These are phyloP conservation scores for Sycophila texana DNA, from an alignment of 2,888 invertebrate species.

Conservation along the genomic window DNA sequence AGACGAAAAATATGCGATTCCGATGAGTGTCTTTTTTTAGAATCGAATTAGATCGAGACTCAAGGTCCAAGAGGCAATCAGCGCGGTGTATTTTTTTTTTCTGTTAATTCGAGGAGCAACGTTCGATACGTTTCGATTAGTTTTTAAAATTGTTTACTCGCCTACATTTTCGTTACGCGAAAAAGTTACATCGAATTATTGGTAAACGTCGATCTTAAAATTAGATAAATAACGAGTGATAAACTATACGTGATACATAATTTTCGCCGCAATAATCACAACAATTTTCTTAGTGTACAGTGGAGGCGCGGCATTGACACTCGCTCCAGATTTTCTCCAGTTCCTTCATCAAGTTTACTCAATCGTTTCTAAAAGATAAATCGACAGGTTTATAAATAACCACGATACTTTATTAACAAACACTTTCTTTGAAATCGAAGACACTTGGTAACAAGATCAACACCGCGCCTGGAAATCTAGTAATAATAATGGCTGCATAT, in stretches of 20 bases:
- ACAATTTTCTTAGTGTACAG: conserved; percentile 23
- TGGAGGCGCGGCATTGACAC: conserved; percentile 10
- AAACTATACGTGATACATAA: neutral
- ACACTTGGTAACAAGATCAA: neutral
- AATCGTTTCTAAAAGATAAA: neutral
- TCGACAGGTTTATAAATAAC: neutral
- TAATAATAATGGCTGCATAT: conserved; percentile 56
- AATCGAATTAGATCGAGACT: no score
- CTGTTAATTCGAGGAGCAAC: no score
- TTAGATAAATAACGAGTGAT: conserved; percentile 3
- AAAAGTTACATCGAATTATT: no score
- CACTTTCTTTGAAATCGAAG: neutral
- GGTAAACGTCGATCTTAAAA: conserved; percentile 15
- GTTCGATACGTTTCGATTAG: neutral
- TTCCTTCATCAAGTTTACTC: neutral
- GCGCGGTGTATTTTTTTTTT: no score
- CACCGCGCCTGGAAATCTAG: conserved; percentile 16
- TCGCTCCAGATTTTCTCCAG: neutral
- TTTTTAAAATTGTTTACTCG: no score
- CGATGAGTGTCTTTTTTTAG: neutral
- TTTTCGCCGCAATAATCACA: conserved; percentile 9
- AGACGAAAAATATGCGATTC: conserved; percentile 11
- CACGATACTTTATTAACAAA: no score
- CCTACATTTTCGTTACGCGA: no score
- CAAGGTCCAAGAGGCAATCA: no score